Evolutionary conservation across 2,888 invertebrate species (phyloP), one percentile per base, ranked within the genome.

Genomic region (Heliconius ismenius): DNA sequence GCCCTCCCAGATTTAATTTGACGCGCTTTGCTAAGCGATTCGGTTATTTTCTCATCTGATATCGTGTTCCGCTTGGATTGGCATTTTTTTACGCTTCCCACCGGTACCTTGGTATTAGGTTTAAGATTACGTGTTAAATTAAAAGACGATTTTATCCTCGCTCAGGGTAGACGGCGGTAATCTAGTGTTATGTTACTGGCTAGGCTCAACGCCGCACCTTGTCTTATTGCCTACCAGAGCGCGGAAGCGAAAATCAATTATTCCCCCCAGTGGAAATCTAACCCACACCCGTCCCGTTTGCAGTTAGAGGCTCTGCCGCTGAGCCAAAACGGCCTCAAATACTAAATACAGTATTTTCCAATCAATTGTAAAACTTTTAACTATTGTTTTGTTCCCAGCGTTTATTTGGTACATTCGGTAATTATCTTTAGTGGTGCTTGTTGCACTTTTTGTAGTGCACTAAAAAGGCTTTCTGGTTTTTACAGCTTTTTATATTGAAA

Each of bases 1-100:
- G 68, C 60, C 24, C 62, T 76, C 72, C n/a, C 36, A 39, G 26
- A 78, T 81, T 79, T 79, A 78, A 79, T 81, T 77, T 78, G 64
- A 73, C 76, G 77, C 79, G 82, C 80, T 81, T 79, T 78, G 76
- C 74, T 76, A 75, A 76, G 67, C 76, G 77, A 76, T 79, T 79
- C 74, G 75, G 77, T 79, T 79, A 79, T 79, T 79, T 77, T 78
- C 79, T 78, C 79, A 73, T 76, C 76, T 74, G 76, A 70, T 73
- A 54, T 79, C 69, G 32, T 36, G n/a, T 11, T 65, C 60, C 69
- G 77, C 49, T 54, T 36, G 62, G 76, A 54, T 74, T 77, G 74
- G 36, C 63, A 62, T 64, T 69, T 49, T 39, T 63, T 69, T 76
- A 68, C 28, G 76, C 62, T 69, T 39, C 60, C 26, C 63, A 26